Conservation (phyloP, 2,888 invertebrate species). For the Bugulina stolonifera region DNA sequence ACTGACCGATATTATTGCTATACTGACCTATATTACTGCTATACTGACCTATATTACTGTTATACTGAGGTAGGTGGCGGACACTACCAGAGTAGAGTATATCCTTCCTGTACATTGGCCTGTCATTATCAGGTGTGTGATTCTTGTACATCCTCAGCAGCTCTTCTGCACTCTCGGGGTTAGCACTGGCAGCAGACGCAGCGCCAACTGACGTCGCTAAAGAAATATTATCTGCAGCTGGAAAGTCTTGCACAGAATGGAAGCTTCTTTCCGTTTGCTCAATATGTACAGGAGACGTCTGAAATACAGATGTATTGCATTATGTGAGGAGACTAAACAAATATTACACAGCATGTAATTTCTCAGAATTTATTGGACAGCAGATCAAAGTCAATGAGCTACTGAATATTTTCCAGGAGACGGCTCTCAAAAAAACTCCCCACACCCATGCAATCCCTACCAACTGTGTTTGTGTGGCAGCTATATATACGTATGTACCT, state of each 20-base stretch:
- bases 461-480: too few relatives aligned
- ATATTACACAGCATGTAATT: too few relatives aligned
- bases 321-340: too few relatives aligned
- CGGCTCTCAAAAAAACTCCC: too few relatives aligned
- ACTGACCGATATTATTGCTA: too few relatives aligned
- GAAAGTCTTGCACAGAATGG: slow-evolving; percentile 23
- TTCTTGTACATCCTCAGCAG: slow-evolving; percentile 6
- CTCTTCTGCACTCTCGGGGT: background rate
- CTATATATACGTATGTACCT: too few relatives aligned
- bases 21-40: too few relatives aligned
- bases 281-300: background rate
- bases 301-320: too few relatives aligned
- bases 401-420: too few relatives aligned
- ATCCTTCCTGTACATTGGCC: slow-evolving; percentile 84
- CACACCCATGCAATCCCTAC: too few relatives aligned
- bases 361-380: too few relatives aligned
- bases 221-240: background rate
- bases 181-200: background rate
- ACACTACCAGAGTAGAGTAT: slow-evolving; percentile 95
- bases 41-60: slow-evolving; percentile 19
- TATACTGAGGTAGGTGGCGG: slow-evolving; percentile 79
- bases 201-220: background rate
- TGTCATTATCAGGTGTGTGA: slow-evolving; percentile 35
- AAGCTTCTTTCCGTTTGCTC: background rate
- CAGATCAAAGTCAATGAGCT: too few relatives aligned